These are phyloP conservation scores for Aptenodytes forsteri DNA, from an alignment of 2,113 vertebrate genomes.

Conservation along the genomic window DNA sequence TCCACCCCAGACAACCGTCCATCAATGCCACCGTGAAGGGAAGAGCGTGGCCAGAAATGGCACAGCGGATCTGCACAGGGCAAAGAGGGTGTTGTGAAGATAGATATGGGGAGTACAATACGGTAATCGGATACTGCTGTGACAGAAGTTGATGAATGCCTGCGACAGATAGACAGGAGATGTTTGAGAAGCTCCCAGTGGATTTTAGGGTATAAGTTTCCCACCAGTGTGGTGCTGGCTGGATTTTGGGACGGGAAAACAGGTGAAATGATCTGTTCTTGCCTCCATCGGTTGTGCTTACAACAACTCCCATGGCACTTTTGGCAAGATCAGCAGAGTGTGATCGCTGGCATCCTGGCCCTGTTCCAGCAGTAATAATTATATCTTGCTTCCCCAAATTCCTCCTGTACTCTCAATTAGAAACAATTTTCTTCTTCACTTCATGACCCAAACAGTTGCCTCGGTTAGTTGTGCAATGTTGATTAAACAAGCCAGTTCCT, in stretches of 20 bases:
- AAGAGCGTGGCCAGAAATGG: background rate
- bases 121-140: accelerated
- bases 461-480: constrained; percentile 20
- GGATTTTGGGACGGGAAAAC: background rate
- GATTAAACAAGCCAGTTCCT: constrained; percentile 58
- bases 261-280: background rate
- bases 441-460: constrained; percentile 20
- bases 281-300: background rate
- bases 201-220: background rate
- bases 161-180: background rate
- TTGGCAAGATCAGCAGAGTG: background rate
- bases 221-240: background rate
- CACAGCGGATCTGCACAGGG: background rate
- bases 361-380: background rate
- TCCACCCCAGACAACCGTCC: accelerated
- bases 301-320: background rate
- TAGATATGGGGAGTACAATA: accelerated
- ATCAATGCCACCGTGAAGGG: accelerated
- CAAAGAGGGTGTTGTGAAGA: background rate
- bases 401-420: background rate
- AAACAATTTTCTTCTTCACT: constrained; percentile 31
- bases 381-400: background rate
- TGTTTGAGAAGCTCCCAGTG: background rate
- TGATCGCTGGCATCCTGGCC: background rate
- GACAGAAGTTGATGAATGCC: background rate